Base-by-base conservation (phyloP, 2,797 vertebrate species). In the Tenualosa ilisha region DNA sequence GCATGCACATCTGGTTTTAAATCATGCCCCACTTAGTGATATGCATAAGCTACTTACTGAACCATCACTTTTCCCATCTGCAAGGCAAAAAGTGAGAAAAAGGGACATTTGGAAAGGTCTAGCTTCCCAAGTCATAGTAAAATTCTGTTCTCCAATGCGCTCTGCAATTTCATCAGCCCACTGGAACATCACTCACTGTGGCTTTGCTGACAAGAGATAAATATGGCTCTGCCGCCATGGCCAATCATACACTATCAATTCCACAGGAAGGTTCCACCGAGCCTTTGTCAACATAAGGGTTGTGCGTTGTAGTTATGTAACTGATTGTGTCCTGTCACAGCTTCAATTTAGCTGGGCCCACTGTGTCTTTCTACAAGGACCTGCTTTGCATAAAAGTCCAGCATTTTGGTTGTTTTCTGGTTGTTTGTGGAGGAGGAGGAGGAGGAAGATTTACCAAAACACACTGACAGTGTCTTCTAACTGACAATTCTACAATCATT, bases 141-240 rank as follows among this genome's bases (percentile, higher is more conserved):
- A 72, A 37, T 3, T 72, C 68, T 37, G 13, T 37, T 72, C 37
- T 72, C 68, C 31, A 37, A 40, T 20, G 31, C 31, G 17, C 40
- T 72, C 12, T 3, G 8, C 31, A 13, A 65, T 31, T 68, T 68
- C 68, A 75, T 75, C 68, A 79, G 72, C 40, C 37, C 37, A 43
- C 37, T 37, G 37, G 20, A 46, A 79, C 17, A 46, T 79, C 7
- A 46, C 72, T 43, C 72, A 43, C 72, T 79, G 4, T 43, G 12
- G 72, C 22, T 79, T 75, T 75, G 37, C 37, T 46, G 37, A 75
- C 37, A 75, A 75, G 72, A 79, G 68, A 20, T 20, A 75, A 75
- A 75, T 75, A 75, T 75, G 68, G 72, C 17, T 43, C 37, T 79
- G 40, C 40, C 12, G 17, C 37, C 72, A 22, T n/a, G 46, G 72